phyloP scores from a whole-genome alignment of 2,888 invertebrate genomes.

The Dryadula phaetusa region DNA sequence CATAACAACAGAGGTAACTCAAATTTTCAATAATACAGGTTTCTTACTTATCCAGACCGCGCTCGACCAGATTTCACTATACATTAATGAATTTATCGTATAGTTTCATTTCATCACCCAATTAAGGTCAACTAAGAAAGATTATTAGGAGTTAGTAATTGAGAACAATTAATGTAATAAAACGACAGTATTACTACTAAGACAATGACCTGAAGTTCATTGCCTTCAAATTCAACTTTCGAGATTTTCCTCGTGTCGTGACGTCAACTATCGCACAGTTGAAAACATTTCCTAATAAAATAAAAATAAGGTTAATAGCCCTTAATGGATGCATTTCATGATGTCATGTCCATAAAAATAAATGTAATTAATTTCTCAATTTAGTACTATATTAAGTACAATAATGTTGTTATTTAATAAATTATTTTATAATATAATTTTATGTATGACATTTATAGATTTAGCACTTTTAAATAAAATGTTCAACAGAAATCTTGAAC shows the following conservation, averaged over 20 bases:
- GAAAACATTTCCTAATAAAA: neutral
- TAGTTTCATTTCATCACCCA: neutral
- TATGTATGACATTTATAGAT: neutral
- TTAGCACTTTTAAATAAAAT: neutral
- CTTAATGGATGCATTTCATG: neutral
- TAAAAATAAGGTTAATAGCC: conserved; percentile 9
- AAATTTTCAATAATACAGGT: too few relatives aligned
- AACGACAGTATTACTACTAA: neutral
- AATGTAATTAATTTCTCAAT: too few relatives aligned
- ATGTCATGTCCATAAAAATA: neutral
- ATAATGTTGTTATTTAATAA: too few relatives aligned
- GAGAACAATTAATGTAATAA: conserved; percentile 18
- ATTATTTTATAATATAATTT: too few relatives aligned
- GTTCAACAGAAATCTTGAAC: too few relatives aligned
- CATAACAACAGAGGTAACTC: too few relatives aligned
- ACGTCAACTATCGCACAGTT: too few relatives aligned
- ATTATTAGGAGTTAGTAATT: neutral
- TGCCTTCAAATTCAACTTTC: conserved; percentile 21
- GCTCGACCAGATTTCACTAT: too few relatives aligned
- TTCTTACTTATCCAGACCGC: too few relatives aligned
- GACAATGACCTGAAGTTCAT: conserved; percentile 37
- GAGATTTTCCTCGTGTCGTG: conserved; percentile 27
- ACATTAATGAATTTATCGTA: too few relatives aligned
- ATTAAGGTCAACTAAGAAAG: neutral
- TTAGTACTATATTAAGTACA: too few relatives aligned